phyloP scores from a whole-genome alignment of 2,113 vertebrate genomes.

The Pithys albifrons region DNA sequence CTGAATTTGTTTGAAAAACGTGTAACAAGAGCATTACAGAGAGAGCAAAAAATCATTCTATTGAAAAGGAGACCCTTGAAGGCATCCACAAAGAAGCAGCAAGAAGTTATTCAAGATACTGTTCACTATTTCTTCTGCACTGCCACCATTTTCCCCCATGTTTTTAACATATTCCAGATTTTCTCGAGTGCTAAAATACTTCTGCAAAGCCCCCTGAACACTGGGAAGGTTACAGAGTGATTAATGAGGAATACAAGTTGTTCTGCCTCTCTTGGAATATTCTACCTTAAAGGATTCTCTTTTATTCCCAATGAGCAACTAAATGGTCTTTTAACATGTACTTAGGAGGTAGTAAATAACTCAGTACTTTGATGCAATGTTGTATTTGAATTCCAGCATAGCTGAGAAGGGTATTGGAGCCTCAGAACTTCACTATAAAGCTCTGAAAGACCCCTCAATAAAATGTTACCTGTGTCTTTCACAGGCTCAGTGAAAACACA shows the following conservation, averaged over 20 bases:
- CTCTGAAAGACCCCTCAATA: neutral
- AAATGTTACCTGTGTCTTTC: neutral
- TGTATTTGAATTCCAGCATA: neutral
- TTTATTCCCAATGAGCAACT: neutral
- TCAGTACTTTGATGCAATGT: neutral
- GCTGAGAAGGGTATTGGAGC: neutral
- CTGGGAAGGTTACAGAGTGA: neutral
- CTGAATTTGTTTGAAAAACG: neutral
- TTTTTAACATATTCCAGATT: neutral
- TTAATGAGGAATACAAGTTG: neutral
- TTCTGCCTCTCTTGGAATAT: neutral
- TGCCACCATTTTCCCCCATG: neutral
- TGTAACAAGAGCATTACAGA: neutral
- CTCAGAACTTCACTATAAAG: rapidly evolving
- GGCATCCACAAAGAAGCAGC: neutral
- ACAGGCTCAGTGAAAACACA: neutral
- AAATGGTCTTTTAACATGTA: neutral
- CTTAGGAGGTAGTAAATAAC: neutral
- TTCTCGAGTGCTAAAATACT: neutral
- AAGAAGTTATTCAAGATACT: neutral
- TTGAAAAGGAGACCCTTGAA: slow-evolving; percentile 32
- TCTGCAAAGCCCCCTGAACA: neutral
- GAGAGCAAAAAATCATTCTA: neutral
- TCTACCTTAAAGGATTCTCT: neutral
- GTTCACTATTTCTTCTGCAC: neutral